A percentile compares a stretch with the other conserved stretches of the same genome.
Conservation (phyloP, 2,797 vertebrate genomes). For the Picus viridis region DNA sequence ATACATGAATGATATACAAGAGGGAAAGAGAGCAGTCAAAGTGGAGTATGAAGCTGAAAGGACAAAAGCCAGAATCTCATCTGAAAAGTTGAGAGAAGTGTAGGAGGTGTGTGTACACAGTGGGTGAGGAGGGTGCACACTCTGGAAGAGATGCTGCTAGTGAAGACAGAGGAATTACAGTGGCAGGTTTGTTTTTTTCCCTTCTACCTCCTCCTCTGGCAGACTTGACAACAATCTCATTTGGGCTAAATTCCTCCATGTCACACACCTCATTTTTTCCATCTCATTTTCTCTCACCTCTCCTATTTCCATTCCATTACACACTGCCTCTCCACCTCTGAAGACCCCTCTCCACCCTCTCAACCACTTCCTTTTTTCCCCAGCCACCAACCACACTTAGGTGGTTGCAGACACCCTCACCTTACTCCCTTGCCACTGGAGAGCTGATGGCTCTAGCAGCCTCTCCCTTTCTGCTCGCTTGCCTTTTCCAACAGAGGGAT, state of each 20-base stretch:
- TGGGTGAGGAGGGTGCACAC: not conserved
- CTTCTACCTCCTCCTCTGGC: not conserved
- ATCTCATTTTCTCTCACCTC: slow-evolving; percentile 69
- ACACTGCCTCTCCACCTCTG: not conserved
- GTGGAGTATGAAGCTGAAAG: not conserved
- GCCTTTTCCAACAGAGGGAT: not conserved
- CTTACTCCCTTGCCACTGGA: not conserved
- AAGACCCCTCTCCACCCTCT: not conserved
- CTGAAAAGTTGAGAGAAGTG: not conserved
- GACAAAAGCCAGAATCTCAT: not conserved
- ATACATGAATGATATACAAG: not conserved
- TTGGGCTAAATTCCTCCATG: slow-evolving; percentile 55
- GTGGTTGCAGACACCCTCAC: not conserved
- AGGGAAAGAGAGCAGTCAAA: not conserved
- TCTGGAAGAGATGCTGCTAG: not conserved
- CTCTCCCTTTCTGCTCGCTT: not conserved
- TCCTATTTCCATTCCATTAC: slow-evolving; percentile 67
- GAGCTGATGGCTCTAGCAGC: not conserved
- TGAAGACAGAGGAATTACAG: slow-evolving; percentile 24
- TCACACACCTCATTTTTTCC: slow-evolving; percentile 25
- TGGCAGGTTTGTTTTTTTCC: not conserved
- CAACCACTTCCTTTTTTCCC: not conserved
- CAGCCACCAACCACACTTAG: not conserved
- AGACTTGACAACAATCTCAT: slow-evolving; percentile 59
- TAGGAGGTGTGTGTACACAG: not conserved